phyloP scores from a whole-genome alignment of 2,113 vertebrate genomes.

The Gymnorhina tibicen region DNA sequence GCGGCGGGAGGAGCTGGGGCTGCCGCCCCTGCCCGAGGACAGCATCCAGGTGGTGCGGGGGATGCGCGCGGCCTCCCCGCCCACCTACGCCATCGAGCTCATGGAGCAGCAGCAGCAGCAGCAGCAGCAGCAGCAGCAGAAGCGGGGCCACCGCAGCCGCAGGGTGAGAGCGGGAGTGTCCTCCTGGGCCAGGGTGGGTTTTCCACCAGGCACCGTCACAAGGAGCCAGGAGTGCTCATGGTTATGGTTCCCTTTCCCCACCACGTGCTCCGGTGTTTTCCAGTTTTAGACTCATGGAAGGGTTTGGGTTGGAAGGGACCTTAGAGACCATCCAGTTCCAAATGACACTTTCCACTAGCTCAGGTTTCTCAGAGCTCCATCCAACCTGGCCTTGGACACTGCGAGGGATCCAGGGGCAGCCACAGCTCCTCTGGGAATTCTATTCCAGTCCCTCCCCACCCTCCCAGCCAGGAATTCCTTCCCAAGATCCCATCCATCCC shows the following conservation, averaged over 20 bases:
- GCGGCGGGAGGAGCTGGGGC: conserved; percentile 76
- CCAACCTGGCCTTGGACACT: accelerated
- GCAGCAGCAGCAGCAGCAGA: conserved; percentile 85
- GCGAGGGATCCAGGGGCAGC: not conserved
- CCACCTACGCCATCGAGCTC: conserved; percentile 88
- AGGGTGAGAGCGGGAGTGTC: conserved; percentile 70
- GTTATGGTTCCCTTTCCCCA: accelerated
- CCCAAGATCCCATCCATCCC: accelerated
- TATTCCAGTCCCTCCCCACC: not conserved
- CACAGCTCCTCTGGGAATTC: not conserved
- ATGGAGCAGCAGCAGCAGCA: conserved; percentile 89
- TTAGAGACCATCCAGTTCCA: accelerated
- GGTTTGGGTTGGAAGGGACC: not conserved
- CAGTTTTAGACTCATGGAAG: accelerated
- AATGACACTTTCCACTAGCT: accelerated
- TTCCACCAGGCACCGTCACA: accelerated
- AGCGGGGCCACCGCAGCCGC: conserved; percentile 84
- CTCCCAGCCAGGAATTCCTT: not conserved
- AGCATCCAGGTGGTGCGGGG: conserved; percentile 91
- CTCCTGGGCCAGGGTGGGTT: not conserved
- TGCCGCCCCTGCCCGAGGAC: conserved; percentile 88
- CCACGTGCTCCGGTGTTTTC: not conserved
- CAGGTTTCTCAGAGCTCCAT: not conserved
- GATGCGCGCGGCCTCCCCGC: conserved; percentile 91
- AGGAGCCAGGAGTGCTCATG: not conserved